A percentile compares a stretch with the other conserved stretches of the same genome.
Evolutionary conservation across 2,797 vertebrate species (phyloP).

Genomic region (Florisuga fusca): DNA sequence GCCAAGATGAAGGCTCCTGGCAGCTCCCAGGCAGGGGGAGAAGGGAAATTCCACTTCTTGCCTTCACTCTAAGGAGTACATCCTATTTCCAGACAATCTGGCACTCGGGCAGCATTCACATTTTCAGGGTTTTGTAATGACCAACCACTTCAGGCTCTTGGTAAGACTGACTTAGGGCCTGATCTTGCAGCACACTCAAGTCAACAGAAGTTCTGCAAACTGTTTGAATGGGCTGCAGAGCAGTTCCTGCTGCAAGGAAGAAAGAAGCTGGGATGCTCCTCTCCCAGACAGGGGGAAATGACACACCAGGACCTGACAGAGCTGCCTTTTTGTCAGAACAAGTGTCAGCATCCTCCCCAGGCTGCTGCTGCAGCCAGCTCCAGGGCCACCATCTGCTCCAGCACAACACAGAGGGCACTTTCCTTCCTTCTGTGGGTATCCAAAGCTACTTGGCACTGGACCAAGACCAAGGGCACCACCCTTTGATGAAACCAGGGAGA

Average conservation of each 20-base stretch:
- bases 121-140: conserved; percentile 22
- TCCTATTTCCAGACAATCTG: background rate
- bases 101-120: background rate
- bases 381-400: background rate
- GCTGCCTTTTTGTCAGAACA: background rate
- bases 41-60: background rate
- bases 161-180: background rate
- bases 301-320: background rate
- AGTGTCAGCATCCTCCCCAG: background rate
- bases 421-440: background rate
- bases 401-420: background rate
- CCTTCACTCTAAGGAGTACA: background rate
- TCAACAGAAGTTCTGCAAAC: background rate
- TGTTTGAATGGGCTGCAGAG: background rate
- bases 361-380: background rate
- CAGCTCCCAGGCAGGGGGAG: background rate
- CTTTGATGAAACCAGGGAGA: background rate
- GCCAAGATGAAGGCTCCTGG: fast-evolving
- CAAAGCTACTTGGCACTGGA: background rate
- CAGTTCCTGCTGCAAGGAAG: background rate
- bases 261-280: background rate
- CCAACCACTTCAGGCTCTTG: conserved; percentile 1
- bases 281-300: background rate
- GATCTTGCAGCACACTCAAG: background rate
- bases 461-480: background rate